Base-by-base conservation (phyloP, 2,888 invertebrate species). In the Agriotes lineatus region DNA sequence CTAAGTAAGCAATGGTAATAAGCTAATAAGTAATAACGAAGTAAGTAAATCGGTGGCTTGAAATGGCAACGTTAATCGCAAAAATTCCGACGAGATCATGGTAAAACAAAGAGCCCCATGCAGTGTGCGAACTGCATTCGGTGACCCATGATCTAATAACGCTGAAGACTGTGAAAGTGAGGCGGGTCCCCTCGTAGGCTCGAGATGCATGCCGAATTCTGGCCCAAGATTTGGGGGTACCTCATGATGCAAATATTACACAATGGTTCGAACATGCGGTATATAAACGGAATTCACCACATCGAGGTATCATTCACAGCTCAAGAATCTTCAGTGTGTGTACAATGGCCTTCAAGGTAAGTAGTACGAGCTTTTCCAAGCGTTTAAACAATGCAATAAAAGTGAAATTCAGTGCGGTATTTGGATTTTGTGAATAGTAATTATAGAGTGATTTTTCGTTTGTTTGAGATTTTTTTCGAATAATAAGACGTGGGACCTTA, bases 301-400 rank as follows among this genome's bases (percentile, higher is more conserved):
- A n/a, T 22, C 30, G 37, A 33, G 56, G 57, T 56, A 62, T 62
- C 67, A 67, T 48, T 61, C 30, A 20, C 20, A 50, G 54, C 50
- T 37, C 25, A 48, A 35, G 14, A 35, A 25, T 58, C 58, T 22
- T 25, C 5, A 12, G 54, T 63, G 52, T 25, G 33, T 39, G 19
- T 33, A 61, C 42, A 67, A 71, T 71, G 71, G 59, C 48, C 20
- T 52, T 66, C 35, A 71, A 69, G 63, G 71, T 71, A 71, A 9
- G 71, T 66, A 9, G 71, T 66, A 37, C 25, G 10, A 44, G 12
- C 22, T n/a, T 42, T 35, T n/a, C n/a, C n/a, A n/a, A n/a, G n/a
- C n/a, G n/a, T n/a, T n/a, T n/a, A n/a, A n/a, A n/a, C n/a, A n/a
- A n/a, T n/a, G n/a, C n/a, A n/a, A n/a, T n/a, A n/a, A n/a, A n/a